These are phyloP conservation scores for Arothron firmamentum DNA, from an alignment of 2,113 vertebrate genomes.

Conservation along the genomic window DNA sequence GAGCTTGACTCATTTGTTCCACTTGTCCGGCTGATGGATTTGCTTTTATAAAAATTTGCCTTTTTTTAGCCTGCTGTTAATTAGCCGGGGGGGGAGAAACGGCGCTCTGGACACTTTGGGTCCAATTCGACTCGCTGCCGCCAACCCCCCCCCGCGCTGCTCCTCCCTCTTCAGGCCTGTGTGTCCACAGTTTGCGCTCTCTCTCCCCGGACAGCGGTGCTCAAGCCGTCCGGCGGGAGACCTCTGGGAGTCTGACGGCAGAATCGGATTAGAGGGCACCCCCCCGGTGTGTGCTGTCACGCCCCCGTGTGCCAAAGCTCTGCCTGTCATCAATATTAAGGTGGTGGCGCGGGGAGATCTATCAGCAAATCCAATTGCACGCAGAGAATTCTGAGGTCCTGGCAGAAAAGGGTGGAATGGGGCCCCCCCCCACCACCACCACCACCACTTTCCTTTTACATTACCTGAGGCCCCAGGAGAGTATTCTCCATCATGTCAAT, in stretches of 20 bases:
- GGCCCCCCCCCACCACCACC: constrained; percentile 1
- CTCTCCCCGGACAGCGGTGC: constrained; percentile 58
- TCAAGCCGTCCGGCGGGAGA: constrained; percentile 71
- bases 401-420: constrained; percentile 57
- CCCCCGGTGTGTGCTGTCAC: constrained; percentile 46
- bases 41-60: constrained; percentile 70
- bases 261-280: constrained; percentile 73
- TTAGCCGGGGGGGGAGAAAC: constrained; percentile 48
- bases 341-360: constrained; percentile 63
- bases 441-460: constrained; percentile 66
- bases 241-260: constrained; percentile 66
- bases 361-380: constrained; percentile 76
- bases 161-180: constrained; percentile 59
- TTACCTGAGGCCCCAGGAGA: constrained; percentile 72
- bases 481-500: constrained; percentile 74
- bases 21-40: constrained; percentile 79
- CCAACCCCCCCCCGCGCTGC: constrained; percentile 45
- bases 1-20: constrained; percentile 74
- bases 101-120: constrained; percentile 36
- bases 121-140: constrained; percentile 50
- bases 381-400: constrained; percentile 67
- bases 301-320: constrained; percentile 66
- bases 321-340: constrained; percentile 72
- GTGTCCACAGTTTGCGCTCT: constrained; percentile 69
- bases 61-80: constrained; percentile 73